Evolutionary conservation across 2,888 invertebrate genomes (phyloP), one percentile per base, ranked within the genome.

Genomic region (Leptopilina syphax): DNA sequence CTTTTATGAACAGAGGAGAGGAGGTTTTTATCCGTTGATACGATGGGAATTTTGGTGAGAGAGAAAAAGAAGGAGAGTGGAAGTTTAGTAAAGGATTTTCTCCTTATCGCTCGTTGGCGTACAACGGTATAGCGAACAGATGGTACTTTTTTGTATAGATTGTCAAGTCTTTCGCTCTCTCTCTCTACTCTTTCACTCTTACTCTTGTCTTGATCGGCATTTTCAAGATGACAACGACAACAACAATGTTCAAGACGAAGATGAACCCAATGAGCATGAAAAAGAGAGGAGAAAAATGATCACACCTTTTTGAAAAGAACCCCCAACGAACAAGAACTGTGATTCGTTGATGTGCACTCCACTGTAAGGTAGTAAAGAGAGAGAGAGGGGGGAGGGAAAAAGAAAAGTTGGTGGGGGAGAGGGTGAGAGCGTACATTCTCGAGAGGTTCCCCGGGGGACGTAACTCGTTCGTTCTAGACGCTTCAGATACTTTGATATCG

Each of bases 401-500:
- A 50, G 10, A 50, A 12, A 50, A 10, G 12, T 12, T 10, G 50
- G 10, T 9, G 12, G 50, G 47, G 12, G 50, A 50, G 50, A 50
- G 50, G 12, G 50, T 3, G 50, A 50, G 10, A 50, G 50, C 9
- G 10, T 50, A 47, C 67, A 47, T 68, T 67, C 70, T 73, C 34
- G 34, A 73, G 54, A 34, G 50, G 50, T 50, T 50, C 54, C 70
- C 27, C 70, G 3, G 2, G 70, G 34, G 70, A 73, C 13, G 70
- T 34, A 57, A 73, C 50, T 70, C 70, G 70, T 70, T 70, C 70
- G 54, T 50, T 73, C 70, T 13, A 73, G 54, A 27, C 70, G 34
- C 70, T 73, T 57, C 50, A 73, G 54, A 24, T 54, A 73, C 70
- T 27, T 73, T 73, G 54, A 73, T 73, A 77, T 80, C 78, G 80